Conservation (phyloP, 2,113 vertebrate genomes). For the Sapayoa aenigma region DNA sequence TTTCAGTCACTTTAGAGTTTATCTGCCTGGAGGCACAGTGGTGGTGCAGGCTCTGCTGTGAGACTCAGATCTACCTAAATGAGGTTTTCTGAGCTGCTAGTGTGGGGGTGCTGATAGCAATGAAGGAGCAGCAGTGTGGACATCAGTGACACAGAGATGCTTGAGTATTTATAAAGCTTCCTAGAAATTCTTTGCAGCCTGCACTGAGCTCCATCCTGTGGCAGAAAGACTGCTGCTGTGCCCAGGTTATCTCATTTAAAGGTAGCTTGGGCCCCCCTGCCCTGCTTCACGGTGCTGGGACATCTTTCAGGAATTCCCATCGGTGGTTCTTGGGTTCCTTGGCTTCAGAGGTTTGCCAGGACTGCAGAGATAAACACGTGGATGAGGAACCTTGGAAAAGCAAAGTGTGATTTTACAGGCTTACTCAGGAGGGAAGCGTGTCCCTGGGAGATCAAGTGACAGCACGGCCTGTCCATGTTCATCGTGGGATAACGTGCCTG, state of each 20-base stretch:
- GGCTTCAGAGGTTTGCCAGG: background rate
- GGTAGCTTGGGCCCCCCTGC: background rate
- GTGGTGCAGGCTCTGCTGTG: background rate
- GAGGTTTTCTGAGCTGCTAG: background rate
- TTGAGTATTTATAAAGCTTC: background rate
- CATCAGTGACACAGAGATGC: background rate
- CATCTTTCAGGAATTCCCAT: background rate
- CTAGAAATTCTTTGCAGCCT: constrained; percentile 38
- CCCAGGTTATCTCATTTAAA: background rate
- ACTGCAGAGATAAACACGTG: background rate
- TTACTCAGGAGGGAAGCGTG: background rate
- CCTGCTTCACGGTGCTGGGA: background rate
- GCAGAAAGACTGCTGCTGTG: constrained; percentile 26
- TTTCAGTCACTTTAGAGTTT: background rate
- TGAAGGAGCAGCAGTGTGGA: background rate
- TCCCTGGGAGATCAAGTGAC: background rate
- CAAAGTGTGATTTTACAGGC: background rate
- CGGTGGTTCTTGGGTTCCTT: background rate
- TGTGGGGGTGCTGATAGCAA: background rate
- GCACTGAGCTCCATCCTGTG: constrained; percentile 62
- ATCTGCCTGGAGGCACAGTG: background rate
- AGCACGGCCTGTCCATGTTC: accelerated
- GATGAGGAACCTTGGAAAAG: background rate
- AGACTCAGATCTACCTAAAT: background rate
- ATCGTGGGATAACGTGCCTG: accelerated